Evolutionary conservation across 2,113 vertebrate species (phyloP), one percentile per base, ranked within the genome.

Genomic region (Nettapus auritus): DNA sequence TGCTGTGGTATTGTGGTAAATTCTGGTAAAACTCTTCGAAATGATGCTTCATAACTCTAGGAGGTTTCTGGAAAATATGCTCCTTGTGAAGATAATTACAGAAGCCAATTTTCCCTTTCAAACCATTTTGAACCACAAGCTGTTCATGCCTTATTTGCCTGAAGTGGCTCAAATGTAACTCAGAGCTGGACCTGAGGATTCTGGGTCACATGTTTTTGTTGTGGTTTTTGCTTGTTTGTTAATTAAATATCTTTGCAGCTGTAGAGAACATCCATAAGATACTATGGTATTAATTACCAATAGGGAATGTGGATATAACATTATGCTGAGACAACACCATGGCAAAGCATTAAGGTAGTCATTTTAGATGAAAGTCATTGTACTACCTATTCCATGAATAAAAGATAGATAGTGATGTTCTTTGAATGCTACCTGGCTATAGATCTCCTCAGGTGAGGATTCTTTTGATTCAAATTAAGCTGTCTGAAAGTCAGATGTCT

Each of bases 61-160:
- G 20, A 0, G 0, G 22, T 62, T 10, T 38, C 50, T 22, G 76
- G 22, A 76, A 85, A 66, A 46, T 12, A 4, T 31, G 9, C 2
- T 81, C 8, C 38, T 66, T 76, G 33, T 62, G 52, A 91, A 22
- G 8, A 28, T 50, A 50, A 20, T 38, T 48, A 48, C 18, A 67
- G n/a, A 68, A 60, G 13, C 20, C 16, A 67, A 8, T n/a, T 15
- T 59, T 73, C 13, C 31, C 23, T 76, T 94, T 60, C 38, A 50
- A 66, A 31, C 9, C 55, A 8, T 26, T 88, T 75, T 38, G 31
- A 71, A 38, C 8, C 50, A 66, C 22, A 60, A 8, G 3, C 70
- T 66, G 31, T 17, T 88, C 31, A 31, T 60, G 18, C 23, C 28
- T 85, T 2, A 33, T 48, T 81, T 81, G 7, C 34, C 40, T 44